Base-by-base conservation (phyloP, 2,888 invertebrate genomes). In the Lithophane ornitopus region DNA sequence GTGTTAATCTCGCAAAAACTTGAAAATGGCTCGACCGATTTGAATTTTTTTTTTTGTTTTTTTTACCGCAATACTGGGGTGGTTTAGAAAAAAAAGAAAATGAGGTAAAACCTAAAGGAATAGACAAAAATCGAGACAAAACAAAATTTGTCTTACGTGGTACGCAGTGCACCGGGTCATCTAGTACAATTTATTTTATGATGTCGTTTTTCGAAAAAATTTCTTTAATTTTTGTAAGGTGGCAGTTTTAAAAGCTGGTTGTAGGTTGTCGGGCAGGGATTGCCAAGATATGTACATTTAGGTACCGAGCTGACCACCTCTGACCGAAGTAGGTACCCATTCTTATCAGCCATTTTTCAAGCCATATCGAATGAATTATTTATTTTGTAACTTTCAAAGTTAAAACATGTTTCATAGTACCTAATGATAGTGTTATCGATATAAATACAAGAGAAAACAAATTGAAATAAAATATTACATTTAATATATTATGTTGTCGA, bases 391-490 rank as follows among this genome's bases (percentile, higher is more conserved):
- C 54, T 62, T 22, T 28, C 16, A 34, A 54, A 73, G 16, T 49
- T 74, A 62, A 80, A 74, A 77, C 77, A 80, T 56, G 49, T 41
- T 49, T 63, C n/a, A 34, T 56, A 59, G n/a, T 34, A 54, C 73
- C 39, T 79, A 84, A 69, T 73, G 68, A 81, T 59, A 59, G 34
- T 85, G 76, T 85, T 76, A 52, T 68, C 70, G 52, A 68, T 22
- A 78, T 69, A 52, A 79, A 63, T 49, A 82, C 85, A 83, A 68
- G 65, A 61, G 70, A 74, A 85, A 85, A 77, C 78, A 85, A 83
- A 83, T 83, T 85, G 85, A 85, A 82, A 82, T 71, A 65, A 74
- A 69, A 70, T 74, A 71, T 26, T 65, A 82, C 83, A 83, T 82
- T 65, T 70, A 19, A 71, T 49, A 56, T 54, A 59, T 59, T 41